Percentiles rank a stretch among this genome's conserved stretches.
Evolutionary conservation across 35 echinoderm and acorn worm genomes (phyloP).

Genomic region (Eucidaris tribuloides): DNA sequence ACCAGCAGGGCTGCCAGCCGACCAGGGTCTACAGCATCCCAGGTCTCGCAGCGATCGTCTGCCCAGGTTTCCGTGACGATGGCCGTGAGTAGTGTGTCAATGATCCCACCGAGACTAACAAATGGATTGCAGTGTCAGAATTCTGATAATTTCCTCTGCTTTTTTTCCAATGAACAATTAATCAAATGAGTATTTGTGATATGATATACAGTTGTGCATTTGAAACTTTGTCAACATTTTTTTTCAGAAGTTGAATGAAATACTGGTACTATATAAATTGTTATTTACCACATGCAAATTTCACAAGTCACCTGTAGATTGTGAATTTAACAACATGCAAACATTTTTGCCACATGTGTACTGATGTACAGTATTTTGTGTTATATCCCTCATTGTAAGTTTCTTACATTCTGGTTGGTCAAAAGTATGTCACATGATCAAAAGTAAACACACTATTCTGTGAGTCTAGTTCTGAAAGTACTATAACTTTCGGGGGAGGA

Average conservation of each 20-base stretch:
- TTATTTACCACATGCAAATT: background rate
- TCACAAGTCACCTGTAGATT: background rate
- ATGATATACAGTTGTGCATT: background rate
- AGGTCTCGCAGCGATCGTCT: background rate
- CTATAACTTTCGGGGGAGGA: too few relatives aligned
- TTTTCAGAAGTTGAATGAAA: background rate
- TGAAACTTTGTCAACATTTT: background rate
- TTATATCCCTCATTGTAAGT: too few relatives aligned
- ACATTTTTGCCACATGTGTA: too few relatives aligned
- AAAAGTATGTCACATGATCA: too few relatives aligned
- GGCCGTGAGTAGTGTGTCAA: slow-evolving; percentile 11
- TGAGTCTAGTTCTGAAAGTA: too few relatives aligned
- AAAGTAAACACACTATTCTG: too few relatives aligned
- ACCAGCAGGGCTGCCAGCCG: background rate
- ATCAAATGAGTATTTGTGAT: background rate
- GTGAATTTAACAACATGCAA: background rate
- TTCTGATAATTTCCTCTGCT: background rate
- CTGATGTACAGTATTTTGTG: too few relatives aligned
- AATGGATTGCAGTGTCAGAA: background rate
- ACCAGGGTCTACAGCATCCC: background rate
- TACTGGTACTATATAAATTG: background rate
- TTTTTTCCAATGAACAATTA: background rate
- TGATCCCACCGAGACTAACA: background rate
- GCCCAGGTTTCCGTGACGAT: background rate
- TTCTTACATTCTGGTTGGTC: too few relatives aligned